Evolutionary conservation across 2,797 vertebrate species (phyloP).

Genomic region (Rhadinocentrus ornatus): DNA sequence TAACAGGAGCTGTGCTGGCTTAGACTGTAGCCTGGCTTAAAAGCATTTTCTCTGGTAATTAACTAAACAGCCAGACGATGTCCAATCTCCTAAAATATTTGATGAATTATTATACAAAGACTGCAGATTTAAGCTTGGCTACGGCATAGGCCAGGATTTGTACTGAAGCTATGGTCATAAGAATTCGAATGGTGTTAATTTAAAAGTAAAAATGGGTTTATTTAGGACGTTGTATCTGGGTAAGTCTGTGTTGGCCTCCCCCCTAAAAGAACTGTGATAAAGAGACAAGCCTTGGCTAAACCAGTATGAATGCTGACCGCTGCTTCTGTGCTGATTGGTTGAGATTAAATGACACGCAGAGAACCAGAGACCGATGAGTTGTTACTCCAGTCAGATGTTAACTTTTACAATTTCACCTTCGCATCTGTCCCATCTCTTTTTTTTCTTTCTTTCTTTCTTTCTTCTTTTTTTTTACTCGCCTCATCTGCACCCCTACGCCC

Average conservation of each 20-base stretch:
- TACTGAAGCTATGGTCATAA: slow-evolving; percentile 54
- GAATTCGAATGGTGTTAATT: not conserved
- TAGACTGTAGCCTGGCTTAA: slow-evolving; percentile 49
- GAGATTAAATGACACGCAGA: not conserved
- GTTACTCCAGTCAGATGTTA: slow-evolving; percentile 11
- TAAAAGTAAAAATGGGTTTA: not conserved
- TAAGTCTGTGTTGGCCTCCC: not conserved
- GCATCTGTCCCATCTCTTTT: slow-evolving; percentile 2
- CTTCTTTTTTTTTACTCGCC: not conserved
- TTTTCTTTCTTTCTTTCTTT: not conserved
- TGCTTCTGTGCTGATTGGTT: slow-evolving; percentile 10
- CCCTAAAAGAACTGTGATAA: not conserved
- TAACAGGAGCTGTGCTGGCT: slow-evolving; percentile 43
- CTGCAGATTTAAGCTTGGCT: slow-evolving; percentile 35
- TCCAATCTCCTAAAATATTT: not conserved
- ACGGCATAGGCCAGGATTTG: slow-evolving; percentile 44
- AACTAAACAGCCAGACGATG: not conserved
- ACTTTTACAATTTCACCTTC: slow-evolving; percentile 1
- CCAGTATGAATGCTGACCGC: not conserved
- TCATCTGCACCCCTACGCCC: not conserved
- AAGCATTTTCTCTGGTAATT: slow-evolving; percentile 19
- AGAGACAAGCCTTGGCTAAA: not conserved
- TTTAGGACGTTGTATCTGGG: not conserved
- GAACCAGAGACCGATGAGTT: not conserved
- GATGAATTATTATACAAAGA: not conserved